Evolutionary conservation across 2,888 invertebrate species (phyloP).

Genomic region (Onthophagus sagittarius): DNA sequence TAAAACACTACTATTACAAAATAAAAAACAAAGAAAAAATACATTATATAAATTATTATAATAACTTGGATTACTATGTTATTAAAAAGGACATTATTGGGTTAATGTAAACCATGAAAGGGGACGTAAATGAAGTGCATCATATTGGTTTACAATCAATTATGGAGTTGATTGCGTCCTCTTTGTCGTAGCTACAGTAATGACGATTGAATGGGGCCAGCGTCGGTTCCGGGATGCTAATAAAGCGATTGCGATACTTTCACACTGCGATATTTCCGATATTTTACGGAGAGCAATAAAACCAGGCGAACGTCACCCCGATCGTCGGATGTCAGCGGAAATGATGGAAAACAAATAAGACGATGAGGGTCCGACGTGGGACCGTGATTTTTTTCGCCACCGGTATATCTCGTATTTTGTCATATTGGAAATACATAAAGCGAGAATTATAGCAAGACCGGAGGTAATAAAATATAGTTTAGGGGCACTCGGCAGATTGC

Average conservation of each 20-base stretch:
- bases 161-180: background rate
- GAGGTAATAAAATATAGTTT: slow-evolving; percentile 14
- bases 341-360: slow-evolving; percentile 13
- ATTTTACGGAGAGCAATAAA: background rate
- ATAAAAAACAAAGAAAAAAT: background rate
- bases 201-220: background rate
- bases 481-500: slow-evolving; percentile 7
- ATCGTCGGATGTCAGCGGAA: slow-evolving; percentile 5
- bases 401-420: slow-evolving; percentile 1
- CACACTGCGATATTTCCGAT: background rate
- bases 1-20: background rate
- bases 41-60: background rate
- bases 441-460: slow-evolving; percentile 13
- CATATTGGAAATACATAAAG: slow-evolving; percentile 12
- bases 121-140: background rate
- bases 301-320: background rate
- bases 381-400: background rate
- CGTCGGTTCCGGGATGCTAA: background rate
- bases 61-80: too few relatives aligned
- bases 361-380: background rate
- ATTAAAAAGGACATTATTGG: too few relatives aligned
- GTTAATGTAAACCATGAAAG: background rate
- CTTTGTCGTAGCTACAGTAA: background rate
- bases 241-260: background rate
- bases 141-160: background rate